phyloP scores from a whole-genome alignment of 1,140 invertebrate genomes.

The Drosophila arizonae region DNA sequence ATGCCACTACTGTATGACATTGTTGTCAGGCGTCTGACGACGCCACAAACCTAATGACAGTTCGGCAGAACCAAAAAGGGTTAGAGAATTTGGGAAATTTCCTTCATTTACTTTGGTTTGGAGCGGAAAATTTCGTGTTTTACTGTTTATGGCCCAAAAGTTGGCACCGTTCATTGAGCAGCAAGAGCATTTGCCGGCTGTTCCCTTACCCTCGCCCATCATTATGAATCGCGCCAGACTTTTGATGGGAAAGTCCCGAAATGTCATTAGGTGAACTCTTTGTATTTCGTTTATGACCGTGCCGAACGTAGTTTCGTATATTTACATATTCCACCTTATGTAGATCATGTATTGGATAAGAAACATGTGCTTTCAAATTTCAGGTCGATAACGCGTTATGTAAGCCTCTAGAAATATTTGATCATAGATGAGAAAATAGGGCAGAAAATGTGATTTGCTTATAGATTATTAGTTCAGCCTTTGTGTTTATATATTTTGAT shows the following conservation, averaged over 20 bases:
- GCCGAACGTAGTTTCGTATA: constrained; percentile 25
- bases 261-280: constrained; percentile 74
- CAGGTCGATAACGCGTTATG: too few relatives aligned
- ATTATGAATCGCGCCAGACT: constrained; percentile 78
- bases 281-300: constrained; percentile 60
- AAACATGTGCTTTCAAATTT: neutral
- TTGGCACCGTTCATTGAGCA: constrained; percentile 71
- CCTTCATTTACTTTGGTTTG: constrained; percentile 58
- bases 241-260: constrained; percentile 78
- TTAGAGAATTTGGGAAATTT: constrained; percentile 69
- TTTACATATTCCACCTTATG: constrained; percentile 3
- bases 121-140: constrained; percentile 63
- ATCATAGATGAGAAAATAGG: too few relatives aligned
- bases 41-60: constrained; percentile 71
- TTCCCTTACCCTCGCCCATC: constrained; percentile 34
- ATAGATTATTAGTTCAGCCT: too few relatives aligned
- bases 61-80: constrained; percentile 61
- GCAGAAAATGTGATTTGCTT: too few relatives aligned
- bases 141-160: constrained; percentile 57
- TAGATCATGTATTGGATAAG: constrained; percentile 19
- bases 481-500: too few relatives aligned
- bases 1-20: constrained; percentile 16
- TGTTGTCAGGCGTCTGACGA: constrained; percentile 51
- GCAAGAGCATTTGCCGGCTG: constrained; percentile 23
- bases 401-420: too few relatives aligned